Base-by-base conservation (phyloP, 2,888 invertebrate genomes). In the Ichneumon xanthorius region DNA sequence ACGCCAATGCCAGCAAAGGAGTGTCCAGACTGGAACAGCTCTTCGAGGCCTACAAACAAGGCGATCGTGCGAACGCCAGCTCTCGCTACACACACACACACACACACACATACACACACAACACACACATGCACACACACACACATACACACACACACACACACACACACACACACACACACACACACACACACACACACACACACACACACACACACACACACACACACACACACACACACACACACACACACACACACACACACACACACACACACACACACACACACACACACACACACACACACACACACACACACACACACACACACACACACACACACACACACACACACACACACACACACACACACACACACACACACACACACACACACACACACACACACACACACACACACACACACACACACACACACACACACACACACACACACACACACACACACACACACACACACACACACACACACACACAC, bases 1-100 rank as follows among this genome's bases (percentile, higher is more conserved):
- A 85, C 78, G 70, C 16, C 75, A 78, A 71, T 79, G 79, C 65
- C 82, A 45, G 70, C 61, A 45, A 79, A 84, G 80, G 82, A 71
- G 70, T 75, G 85, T 85, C 79, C 63, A 40, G 26, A 37, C 7
- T 5, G 63, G 33, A 30, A 5, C 61, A 61, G 30, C 61, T 61
- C 61, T 30, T 14, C 61, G 58, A 4, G 58, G 4, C 11, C 4
- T 16, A 61, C 61, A 61, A 80, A 79, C 80, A 78, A 37, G 76
- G 68, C 67, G 30, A 68, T 70, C 14, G 33, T 19, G 40, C 30
- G 16, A 33, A 33, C 22, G 48, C 40, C 16, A 37, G 11, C 61
- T 40, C 61, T 30, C n/a, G 53, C 50, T 6, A 71, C n/a, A 22
- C 55, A 22, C 40, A 40, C 40, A 55, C 19, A 22, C 16, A 50